Evolutionary conservation across 2,888 invertebrate species (phyloP), one percentile per base, ranked within the genome.

Genomic region (Acleris laterana): DNA sequence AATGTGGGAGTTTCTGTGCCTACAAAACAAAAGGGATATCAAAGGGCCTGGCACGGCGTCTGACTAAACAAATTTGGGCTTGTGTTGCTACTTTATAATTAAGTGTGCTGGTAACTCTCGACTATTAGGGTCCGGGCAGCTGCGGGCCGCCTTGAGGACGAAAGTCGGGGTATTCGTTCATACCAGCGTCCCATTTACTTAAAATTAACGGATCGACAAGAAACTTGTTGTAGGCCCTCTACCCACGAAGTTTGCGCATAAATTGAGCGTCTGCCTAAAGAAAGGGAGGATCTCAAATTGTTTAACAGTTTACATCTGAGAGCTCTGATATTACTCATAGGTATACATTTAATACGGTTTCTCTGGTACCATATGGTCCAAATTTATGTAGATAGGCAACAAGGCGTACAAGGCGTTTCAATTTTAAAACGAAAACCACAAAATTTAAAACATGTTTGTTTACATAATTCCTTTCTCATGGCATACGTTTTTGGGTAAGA

Each of bases 171-270:
- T 28, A 44, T 25, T 44, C 42, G 16, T 50, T 19, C 42, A 44
- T 57, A 19, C 25, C 28, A 20, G 49, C 42, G 19, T 53, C 49
- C 49, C 58, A 48, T 22, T 38, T 48, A 44, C 48, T 52, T 17
- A 59, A 63, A 52, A 58, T 44, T 51, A 52, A 63, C 32, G 42
- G 20, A 46, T 46, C 44, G 52, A 46, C 58, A 53, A 56, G 52
- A 52, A 42, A 22, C 9, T 53, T 46, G 60, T 55, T 56, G 62
- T 52, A 38, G 49, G 16, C 52, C 68, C 62, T 69, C 61, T 28
- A 42, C 51, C 57, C 51, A 17, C 67, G 64, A 77, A 81, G 74
- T 79, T 80, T 70, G 71, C 72, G 74, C 77, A 79, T 78, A 79
- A 81, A 82, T 81, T 80, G 73, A 59, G 64, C 70, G 51, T 51